phyloP scores from a whole-genome alignment of 2,888 invertebrate genomes.

The Emmelina monodactyla region DNA sequence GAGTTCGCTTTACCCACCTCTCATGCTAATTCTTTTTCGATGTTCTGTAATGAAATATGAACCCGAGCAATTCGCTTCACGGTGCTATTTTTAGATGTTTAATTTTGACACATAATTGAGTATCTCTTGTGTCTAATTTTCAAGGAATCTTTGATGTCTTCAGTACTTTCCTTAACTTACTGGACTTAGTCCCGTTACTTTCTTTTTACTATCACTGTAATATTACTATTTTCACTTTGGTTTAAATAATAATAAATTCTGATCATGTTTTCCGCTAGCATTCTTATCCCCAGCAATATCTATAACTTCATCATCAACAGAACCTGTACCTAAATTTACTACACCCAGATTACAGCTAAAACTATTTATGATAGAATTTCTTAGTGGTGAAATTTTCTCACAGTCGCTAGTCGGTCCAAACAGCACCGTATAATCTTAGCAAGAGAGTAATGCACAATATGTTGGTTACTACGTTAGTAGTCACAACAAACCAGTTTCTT shows the following conservation, averaged over 20 bases:
- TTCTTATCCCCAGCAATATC: too few relatives aligned
- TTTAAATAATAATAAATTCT: too few relatives aligned
- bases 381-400: constrained; percentile 59
- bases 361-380: constrained; percentile 31
- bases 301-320: neutral
- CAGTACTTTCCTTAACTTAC: too few relatives aligned
- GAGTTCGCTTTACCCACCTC: constrained; percentile 23
- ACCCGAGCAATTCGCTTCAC: constrained; percentile 4
- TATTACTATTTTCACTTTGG: too few relatives aligned
- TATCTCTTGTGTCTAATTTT: too few relatives aligned
- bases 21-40: constrained; percentile 54
- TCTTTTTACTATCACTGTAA: too few relatives aligned
- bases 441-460: constrained; percentile 46
- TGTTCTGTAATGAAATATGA: constrained; percentile 46
- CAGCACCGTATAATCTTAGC: constrained; percentile 44
- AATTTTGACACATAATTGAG: neutral
- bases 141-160: too few relatives aligned
- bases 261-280: too few relatives aligned
- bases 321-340: constrained; percentile 1
- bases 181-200: too few relatives aligned
- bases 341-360: constrained; percentile 14
- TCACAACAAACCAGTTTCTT: constrained; percentile 49
- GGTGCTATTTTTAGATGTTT: neutral
- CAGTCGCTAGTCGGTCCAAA: constrained; percentile 32
- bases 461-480: constrained; percentile 61